Conservation (phyloP, 2,797 vertebrate genomes). For the Trachurus trachurus region DNA sequence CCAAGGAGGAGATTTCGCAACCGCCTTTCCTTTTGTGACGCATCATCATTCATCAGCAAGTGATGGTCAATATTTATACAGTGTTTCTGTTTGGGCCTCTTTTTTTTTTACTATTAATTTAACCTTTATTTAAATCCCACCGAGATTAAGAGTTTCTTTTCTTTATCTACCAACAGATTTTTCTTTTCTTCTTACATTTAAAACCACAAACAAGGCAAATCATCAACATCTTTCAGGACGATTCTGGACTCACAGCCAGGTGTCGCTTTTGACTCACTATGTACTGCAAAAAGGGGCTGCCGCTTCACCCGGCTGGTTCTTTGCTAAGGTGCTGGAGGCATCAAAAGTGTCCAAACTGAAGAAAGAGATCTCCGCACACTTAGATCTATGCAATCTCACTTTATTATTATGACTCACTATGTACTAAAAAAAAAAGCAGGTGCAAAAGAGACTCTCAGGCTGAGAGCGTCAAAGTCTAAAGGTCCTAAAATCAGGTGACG, state of each 20-base stretch:
- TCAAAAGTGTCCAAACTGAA: too few species aligned
- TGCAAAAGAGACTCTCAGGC: background rate
- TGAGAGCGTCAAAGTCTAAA: background rate
- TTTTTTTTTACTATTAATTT: slow-evolving; percentile 36
- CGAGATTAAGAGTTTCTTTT: background rate
- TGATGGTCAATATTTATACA: slow-evolving; percentile 39
- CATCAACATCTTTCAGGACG: background rate
- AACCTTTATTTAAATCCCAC: slow-evolving; percentile 22
- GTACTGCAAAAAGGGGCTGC: background rate
- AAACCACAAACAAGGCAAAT: background rate
- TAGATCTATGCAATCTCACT: too few species aligned
- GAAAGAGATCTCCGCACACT: too few species aligned
- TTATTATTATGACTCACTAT: too few species aligned
- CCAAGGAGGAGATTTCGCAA: slow-evolving; percentile 41
- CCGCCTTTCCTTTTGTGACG: slow-evolving; percentile 31
- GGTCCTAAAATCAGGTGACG: too few species aligned
- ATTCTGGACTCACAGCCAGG: background rate
- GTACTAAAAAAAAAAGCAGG: background rate
- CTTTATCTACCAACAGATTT: background rate
- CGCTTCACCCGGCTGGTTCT: too few species aligned
- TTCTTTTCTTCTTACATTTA: background rate
- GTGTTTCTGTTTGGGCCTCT: background rate
- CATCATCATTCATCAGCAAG: slow-evolving; percentile 21
- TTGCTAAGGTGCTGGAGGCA: too few species aligned
- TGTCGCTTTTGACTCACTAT: background rate